phyloP scores from a whole-genome alignment of 2,797 vertebrate genomes.

The Scomberomorus guttatus region DNA sequence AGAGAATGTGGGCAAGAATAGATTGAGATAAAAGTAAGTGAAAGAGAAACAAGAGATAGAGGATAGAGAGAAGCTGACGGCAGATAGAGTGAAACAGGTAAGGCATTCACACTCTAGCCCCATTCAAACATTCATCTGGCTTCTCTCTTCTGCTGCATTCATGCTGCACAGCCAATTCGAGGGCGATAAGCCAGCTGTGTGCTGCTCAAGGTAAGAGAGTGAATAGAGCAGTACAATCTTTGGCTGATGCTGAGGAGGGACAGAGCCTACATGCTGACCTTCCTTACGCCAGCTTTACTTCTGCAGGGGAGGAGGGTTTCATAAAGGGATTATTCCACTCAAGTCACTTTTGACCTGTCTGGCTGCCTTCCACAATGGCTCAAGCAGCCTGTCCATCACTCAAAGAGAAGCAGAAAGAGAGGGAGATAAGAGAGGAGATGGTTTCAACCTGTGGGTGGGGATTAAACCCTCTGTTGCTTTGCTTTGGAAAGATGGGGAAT shows the following conservation, averaged over 20 bases:
- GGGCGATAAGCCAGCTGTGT: constrained; percentile 71
- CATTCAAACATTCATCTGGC: constrained; percentile 75
- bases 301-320: constrained; percentile 69
- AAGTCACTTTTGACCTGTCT: constrained; percentile 78
- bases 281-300: constrained; percentile 70
- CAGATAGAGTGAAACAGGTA: constrained; percentile 50
- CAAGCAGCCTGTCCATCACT: constrained; percentile 75
- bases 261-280: constrained; percentile 76
- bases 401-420: constrained; percentile 57
- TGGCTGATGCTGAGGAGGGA: constrained; percentile 64
- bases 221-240: constrained; percentile 77
- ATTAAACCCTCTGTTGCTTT: constrained; percentile 65
- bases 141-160: constrained; percentile 71
- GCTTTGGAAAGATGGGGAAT: constrained; percentile 22
- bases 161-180: constrained; percentile 77
- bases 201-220: constrained; percentile 77
- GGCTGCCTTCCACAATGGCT: constrained; percentile 64
- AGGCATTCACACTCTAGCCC: constrained; percentile 70
- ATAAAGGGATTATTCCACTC: constrained; percentile 81
- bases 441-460: constrained; percentile 63
- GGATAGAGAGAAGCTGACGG: constrained; percentile 43
- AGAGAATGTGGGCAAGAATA: constrained; percentile 40
- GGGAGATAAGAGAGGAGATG: constrained; percentile 65
- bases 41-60: constrained; percentile 44
- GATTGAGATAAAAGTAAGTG: constrained; percentile 51